Evolutionary conservation across 2,888 invertebrate genomes (phyloP), one percentile per base, ranked within the genome.

Genomic region (Lagria hirta): DNA sequence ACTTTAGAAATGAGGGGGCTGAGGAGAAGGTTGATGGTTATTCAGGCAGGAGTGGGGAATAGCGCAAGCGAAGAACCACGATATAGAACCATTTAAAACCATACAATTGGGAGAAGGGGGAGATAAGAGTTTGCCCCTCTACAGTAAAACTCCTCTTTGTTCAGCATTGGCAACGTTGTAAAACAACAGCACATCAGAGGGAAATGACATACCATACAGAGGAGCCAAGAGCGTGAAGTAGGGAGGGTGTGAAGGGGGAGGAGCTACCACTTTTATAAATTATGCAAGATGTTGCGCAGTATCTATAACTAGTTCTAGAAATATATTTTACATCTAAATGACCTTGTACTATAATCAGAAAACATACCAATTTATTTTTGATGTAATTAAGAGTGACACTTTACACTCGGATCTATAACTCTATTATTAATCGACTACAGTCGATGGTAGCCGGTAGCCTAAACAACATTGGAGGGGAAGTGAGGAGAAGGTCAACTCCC

Each of bases 81-180:
- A 42, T n/a, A n/a, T n/a, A n/a, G 52, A 59, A 60, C 58, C 60
- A 57, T 50, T 54, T 48, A 49, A 53, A 55, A 60, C 54, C 56
- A 54, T 50, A 32, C 8, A n/a, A n/a, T n/a, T n/a, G n/a, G 18
- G 29, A 29, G 54, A 51, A 52, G 46, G 46, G 45, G 26, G 34
- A 37, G 45, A 47, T 52, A 49, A 53, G 49, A 51, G 55, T 52
- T 52, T n/a, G n/a, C n/a, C n/a, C 8, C 10, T 33, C 38, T 32
- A 43, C 34, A 51, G 51, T 51, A 55, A 55, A 57, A 53, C 54
- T 51, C 54, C 48, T 51, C 37, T 51, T 55, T 57, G 54, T 54
- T 47, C 47, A 43, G 12, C 33, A n/a, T n/a, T n/a, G n/a, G n/a
- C n/a, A n/a, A n/a, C n/a, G n/a, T n/a, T n/a, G 32, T 48, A 47